Conservation (phyloP, 2,888 invertebrate species). For the Esperia sulphurella region DNA sequence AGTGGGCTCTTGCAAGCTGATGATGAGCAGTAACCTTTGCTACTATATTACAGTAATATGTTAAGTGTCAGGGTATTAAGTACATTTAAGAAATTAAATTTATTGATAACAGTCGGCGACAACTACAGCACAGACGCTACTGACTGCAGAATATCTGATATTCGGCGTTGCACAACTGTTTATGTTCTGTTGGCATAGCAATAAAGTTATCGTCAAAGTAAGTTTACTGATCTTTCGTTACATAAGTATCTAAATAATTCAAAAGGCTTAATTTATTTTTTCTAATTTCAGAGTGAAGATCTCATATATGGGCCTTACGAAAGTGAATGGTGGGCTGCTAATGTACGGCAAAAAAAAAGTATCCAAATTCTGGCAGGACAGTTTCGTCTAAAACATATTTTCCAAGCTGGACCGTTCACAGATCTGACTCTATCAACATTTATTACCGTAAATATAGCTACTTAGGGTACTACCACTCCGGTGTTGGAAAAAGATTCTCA, state of each 20-base stretch:
- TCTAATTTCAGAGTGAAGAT: conserved; percentile 40
- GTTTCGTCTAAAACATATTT: conserved; percentile 41
- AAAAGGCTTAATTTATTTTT: not conserved
- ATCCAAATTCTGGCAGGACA: conserved; percentile 50
- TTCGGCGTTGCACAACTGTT: conserved; percentile 63
- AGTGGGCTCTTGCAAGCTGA: too few relatives aligned
- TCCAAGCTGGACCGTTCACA: conserved; percentile 63
- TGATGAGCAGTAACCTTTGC: too few relatives aligned
- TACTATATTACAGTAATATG: too few relatives aligned
- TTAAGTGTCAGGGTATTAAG: too few relatives aligned
- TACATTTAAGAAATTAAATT: not conserved
- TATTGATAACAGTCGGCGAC: conserved; percentile 41
- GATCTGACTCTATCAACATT: conserved; percentile 58
- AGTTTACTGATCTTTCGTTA: conserved; percentile 7
- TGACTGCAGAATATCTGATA: conserved; percentile 60
- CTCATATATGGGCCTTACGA: conserved; percentile 53
- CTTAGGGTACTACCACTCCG: too few relatives aligned
- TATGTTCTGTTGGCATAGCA: conserved; percentile 66
- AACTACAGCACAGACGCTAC: conserved; percentile 47
- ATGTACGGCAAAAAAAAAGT: conserved; percentile 33
- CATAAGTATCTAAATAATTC: not conserved
- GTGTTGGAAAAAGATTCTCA: too few relatives aligned
- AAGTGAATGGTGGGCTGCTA: conserved; percentile 53
- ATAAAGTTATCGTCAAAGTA: conserved; percentile 56
- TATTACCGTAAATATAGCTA: conserved; percentile 34